These are phyloP conservation scores for Ophion costatus DNA, from an alignment of 2,888 invertebrate genomes.

Conservation along the genomic window DNA sequence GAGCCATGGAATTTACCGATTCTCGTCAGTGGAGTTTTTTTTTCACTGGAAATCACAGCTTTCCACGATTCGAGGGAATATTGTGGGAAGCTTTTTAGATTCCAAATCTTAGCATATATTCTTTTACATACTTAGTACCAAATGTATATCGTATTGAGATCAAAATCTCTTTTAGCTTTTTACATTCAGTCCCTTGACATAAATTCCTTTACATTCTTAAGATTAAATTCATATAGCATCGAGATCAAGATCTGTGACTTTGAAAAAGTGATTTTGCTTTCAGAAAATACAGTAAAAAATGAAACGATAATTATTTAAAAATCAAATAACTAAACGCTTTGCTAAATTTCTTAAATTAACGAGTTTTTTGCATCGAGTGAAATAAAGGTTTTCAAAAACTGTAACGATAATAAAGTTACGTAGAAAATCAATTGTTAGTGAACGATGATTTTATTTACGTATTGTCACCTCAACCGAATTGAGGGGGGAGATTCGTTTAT, in stretches of 20 bases:
- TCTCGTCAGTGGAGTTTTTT: background rate
- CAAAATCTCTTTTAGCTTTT: background rate
- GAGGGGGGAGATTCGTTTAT: too few species aligned
- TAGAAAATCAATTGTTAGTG: background rate
- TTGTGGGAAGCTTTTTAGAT: background rate
- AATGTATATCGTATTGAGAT: background rate
- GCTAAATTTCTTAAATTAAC: background rate
- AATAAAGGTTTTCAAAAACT: background rate
- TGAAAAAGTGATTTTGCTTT: background rate
- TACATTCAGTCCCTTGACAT: too few species aligned
- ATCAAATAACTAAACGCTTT: background rate
- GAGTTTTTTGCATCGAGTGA: background rate
- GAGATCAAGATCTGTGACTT: background rate
- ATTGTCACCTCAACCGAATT: background rate
- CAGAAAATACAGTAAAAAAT: too few species aligned
- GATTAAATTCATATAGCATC: background rate
- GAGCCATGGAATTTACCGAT: constrained; percentile 39
- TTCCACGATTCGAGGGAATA: background rate
- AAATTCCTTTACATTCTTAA: too few species aligned
- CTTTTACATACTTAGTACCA: background rate
- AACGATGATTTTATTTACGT: background rate
- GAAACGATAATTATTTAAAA: background rate
- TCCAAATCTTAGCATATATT: background rate
- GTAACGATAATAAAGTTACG: too few species aligned
- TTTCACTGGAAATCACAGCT: background rate